phyloP scores from a whole-genome alignment of 2,888 invertebrate species.

The Perdita meconis region DNA sequence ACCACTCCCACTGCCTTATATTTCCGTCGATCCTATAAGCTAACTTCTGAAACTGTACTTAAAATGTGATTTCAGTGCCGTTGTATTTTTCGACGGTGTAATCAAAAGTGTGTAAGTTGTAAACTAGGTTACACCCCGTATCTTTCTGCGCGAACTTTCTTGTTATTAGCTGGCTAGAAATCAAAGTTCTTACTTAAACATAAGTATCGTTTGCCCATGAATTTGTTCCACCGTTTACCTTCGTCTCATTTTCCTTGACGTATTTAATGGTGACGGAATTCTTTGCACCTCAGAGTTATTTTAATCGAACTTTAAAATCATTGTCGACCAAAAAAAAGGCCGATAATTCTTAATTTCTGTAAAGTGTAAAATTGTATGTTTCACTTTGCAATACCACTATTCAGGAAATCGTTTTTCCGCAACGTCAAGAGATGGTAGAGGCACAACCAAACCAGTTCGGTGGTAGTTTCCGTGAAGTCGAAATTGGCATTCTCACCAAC shows the following conservation, averaged over 20 bases:
- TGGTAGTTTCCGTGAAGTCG: constrained; percentile 59
- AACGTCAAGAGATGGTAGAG: constrained; percentile 16
- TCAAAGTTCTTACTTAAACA: constrained; percentile 5
- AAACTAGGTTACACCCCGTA: constrained; percentile 50
- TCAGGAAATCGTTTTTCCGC: constrained; percentile 28
- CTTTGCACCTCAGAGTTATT: neutral
- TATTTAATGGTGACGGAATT: neutral
- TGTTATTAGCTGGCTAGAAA: constrained; percentile 26
- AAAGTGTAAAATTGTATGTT: neutral
- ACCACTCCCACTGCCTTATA: constrained; percentile 49
- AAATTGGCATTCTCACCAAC: constrained; percentile 66
- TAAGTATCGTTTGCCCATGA: neutral
- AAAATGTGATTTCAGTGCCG: constrained; percentile 59
- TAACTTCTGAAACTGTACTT: constrained; percentile 58
- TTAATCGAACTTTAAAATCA: neutral
- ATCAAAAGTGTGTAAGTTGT: constrained; percentile 54
- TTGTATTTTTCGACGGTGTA: constrained; percentile 53
- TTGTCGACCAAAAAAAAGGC: no score
- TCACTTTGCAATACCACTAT: no score
- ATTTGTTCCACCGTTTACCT: neutral
- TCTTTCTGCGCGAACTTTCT: constrained; percentile 25
- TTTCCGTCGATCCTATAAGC: constrained; percentile 52
- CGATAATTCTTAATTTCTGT: no score
- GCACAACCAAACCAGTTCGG: constrained; percentile 49
- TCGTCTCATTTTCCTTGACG: neutral